Conservation (phyloP, 1,140 invertebrate species). For the Choristoneura fumiferana region DNA sequence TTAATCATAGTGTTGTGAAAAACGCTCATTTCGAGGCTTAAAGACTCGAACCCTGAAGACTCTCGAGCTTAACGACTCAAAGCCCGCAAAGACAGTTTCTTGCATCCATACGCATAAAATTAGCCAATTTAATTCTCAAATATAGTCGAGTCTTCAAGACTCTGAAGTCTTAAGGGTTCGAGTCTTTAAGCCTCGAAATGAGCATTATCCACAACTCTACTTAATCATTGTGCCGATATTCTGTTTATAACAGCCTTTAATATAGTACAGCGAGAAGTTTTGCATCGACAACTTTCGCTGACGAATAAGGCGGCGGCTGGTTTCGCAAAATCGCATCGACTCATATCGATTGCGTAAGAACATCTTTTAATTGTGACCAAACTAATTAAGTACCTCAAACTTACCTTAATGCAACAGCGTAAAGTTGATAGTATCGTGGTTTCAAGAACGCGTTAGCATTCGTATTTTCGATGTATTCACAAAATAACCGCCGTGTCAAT, state of each 20-base stretch:
- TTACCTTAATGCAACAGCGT: not conserved
- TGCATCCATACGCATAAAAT: too few species aligned
- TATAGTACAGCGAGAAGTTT: constrained; percentile 33
- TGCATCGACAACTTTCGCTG: constrained; percentile 53
- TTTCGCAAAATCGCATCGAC: constrained; percentile 41
- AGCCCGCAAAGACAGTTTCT: too few species aligned
- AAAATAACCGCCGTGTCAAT: constrained; percentile 2
- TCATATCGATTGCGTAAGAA: constrained; percentile 33
- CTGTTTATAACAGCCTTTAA: constrained; percentile 34
- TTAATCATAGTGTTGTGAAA: too few species aligned
- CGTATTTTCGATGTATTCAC: not conserved
- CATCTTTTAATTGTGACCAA: constrained; percentile 39
- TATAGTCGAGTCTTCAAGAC: too few species aligned
- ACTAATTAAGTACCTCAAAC: constrained; percentile 35
- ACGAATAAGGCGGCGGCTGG: constrained; percentile 48
- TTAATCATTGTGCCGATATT: constrained; percentile 29
- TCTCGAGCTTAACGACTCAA: too few species aligned
- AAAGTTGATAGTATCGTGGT: not conserved
- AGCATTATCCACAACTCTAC: too few species aligned
- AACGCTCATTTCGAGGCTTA: too few species aligned
- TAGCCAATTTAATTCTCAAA: too few species aligned
- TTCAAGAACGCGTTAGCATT: not conserved
- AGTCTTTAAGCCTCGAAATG: too few species aligned
- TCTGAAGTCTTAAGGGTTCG: too few species aligned
- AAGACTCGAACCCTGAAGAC: too few species aligned